Evolutionary conservation across 2,888 invertebrate species (phyloP), one percentile per base, ranked within the genome.

Genomic region (Parnassius glacialis): DNA sequence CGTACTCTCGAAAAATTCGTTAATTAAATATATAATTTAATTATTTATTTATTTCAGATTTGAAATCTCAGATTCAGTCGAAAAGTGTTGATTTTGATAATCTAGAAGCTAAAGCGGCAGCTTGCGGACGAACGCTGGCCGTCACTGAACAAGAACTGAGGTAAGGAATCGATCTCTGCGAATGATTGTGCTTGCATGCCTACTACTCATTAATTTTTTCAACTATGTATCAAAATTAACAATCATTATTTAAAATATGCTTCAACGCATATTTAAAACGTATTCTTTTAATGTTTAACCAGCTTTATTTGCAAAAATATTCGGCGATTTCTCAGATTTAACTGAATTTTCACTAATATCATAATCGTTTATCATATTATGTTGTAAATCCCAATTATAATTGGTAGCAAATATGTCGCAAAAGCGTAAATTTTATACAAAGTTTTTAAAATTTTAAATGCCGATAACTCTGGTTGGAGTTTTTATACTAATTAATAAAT

Each of bases 141-240:
- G 88, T 91, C 50, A 90, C 91, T 1, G 91, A 91, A 64, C 87
- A 91, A 61, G 91, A 91, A 67, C 65, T 91, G 10, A 91, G 87
- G 91, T 91, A 52, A 78, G 79, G 55, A 42, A 34, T 34, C 34
- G 34, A 34, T 34, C 34, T 7, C 34, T 34, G 20, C 3, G 47
- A 9, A 12, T 50, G 9, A 34, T 50, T 10, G 10, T 9, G 10
- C 10, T 50, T 16, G 50, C 50, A 20, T 20, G 50, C 2, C 16
- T 45, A 12, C n/a, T 45, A 12, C 34, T 34, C 7, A 34, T 34
- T 45, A 45, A 12, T 1, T 45, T 11, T 2, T 45, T 12, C 12
- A 12, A 5, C 45, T 5, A 45, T n/a, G n/a, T n/a, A n/a, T 45
- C 12, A 45, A 45, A 45, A 45, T 45, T 7, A 45, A n/a, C 11